A percentile compares a stretch with the other conserved stretches of the same genome.
phyloP scores from a whole-genome alignment of 2,797 vertebrate genomes.

The Sebastes miniatus region DNA sequence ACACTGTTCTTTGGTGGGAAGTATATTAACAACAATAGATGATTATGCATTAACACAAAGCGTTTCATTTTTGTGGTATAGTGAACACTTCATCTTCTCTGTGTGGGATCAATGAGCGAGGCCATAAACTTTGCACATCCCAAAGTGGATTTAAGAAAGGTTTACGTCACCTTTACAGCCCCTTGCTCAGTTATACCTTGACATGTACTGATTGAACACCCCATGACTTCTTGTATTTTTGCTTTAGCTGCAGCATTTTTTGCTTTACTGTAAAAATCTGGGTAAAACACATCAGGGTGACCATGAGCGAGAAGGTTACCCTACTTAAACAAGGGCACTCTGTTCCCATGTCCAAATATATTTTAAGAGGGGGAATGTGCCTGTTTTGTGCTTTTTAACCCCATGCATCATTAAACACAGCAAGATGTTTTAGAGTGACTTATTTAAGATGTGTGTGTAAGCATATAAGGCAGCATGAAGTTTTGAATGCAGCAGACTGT shows the following conservation, averaged over 20 bases:
- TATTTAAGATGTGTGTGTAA: background rate
- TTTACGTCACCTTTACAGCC: background rate
- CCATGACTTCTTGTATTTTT: background rate
- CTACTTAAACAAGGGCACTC: slow-evolving; percentile 59
- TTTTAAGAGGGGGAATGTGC: background rate
- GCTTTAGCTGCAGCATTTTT: background rate
- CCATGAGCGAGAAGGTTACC: slow-evolving; percentile 42
- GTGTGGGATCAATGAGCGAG: background rate
- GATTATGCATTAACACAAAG: background rate
- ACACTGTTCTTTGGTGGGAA: background rate
- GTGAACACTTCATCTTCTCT: background rate
- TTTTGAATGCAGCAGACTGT: slow-evolving; percentile 20
- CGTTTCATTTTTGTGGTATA: background rate
- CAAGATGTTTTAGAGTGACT: background rate
- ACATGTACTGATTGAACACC: background rate
- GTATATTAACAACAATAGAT: background rate
- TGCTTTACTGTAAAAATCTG: slow-evolving; percentile 7
- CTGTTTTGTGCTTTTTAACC: slow-evolving; percentile 25
- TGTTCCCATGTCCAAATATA: slow-evolving; percentile 55
- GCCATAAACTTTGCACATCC: background rate
- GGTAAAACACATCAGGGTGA: slow-evolving; percentile 39
- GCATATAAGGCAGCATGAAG: background rate
- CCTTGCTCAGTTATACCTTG: background rate
- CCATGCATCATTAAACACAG: background rate
- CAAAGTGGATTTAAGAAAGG: background rate